Conservation (phyloP, 2,888 invertebrate genomes). For the Pecten maximus region DNA sequence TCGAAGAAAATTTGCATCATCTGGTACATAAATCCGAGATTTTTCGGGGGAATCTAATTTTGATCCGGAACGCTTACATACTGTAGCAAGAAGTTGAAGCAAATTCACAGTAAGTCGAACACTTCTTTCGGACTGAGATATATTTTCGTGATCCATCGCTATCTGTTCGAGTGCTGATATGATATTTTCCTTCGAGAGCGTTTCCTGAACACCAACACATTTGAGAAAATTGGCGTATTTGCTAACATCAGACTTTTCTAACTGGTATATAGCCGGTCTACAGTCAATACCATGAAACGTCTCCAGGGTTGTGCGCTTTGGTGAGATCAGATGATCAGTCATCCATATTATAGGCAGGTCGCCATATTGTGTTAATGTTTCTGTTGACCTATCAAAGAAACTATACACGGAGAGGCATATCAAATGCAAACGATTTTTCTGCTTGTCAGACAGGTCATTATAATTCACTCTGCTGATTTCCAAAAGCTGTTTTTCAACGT, state of each 20-base stretch:
- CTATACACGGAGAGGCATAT: neutral
- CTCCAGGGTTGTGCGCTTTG: neutral
- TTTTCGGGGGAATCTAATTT: neutral
- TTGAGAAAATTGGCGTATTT: neutral
- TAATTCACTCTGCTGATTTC: neutral
- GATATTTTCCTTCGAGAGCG: neutral
- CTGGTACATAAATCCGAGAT: constrained; percentile 42
- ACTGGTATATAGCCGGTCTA: neutral
- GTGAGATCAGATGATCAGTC: neutral
- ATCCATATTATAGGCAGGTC: neutral
- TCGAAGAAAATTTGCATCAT: constrained; percentile 35
- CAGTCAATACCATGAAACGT: neutral
- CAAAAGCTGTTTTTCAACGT: neutral
- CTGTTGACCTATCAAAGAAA: neutral
- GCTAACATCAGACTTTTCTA: neutral
- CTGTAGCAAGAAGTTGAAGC: neutral
- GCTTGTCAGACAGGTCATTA: neutral
- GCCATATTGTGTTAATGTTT: neutral
- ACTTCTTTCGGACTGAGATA: neutral
- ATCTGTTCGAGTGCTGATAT: neutral
- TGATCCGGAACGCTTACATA: neutral
- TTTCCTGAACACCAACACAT: neutral
- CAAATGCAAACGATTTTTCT: neutral
- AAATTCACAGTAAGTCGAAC: neutral
- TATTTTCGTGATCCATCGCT: neutral